A percentile compares a stretch with the other conserved stretches of the same genome.
These are phyloP conservation scores for Rhodinocichla rosea DNA, from an alignment of 2,113 vertebrate genomes.

Conservation along the genomic window DNA sequence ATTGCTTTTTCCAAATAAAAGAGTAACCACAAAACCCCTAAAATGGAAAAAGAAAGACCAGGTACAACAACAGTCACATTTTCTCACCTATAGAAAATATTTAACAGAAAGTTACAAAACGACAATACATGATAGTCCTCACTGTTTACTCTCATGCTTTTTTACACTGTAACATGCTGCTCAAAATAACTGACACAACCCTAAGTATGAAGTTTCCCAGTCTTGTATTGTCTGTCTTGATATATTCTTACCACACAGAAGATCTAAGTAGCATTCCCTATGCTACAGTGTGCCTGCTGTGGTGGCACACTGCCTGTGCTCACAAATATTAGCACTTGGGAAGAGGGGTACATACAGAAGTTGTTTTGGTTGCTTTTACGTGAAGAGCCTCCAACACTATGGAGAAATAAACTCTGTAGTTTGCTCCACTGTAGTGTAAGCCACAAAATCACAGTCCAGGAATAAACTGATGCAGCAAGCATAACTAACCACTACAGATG, in stretches of 20 bases:
- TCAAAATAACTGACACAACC: not conserved
- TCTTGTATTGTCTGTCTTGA: not conserved
- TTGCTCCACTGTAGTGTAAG: not conserved
- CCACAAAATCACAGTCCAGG: not conserved
- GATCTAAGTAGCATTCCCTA: not conserved
- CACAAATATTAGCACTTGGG: not conserved
- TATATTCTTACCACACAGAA: not conserved
- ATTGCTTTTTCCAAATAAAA: constrained; percentile 97
- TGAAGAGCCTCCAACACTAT: not conserved
- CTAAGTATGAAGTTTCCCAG: not conserved
- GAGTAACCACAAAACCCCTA: constrained; percentile 91
- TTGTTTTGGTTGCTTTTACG: not conserved
- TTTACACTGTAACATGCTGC: not conserved
- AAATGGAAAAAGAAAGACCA: not conserved
- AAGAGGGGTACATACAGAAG: not conserved
- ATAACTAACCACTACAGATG: not conserved
- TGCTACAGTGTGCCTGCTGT: not conserved
- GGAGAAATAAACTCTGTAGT: not conserved
- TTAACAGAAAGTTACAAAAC: not conserved
- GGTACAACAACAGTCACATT: not conserved
- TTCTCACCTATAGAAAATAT: not conserved
- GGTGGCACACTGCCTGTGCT: not conserved
- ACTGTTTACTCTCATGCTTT: not conserved
- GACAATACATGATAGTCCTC: not conserved
- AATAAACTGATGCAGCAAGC: not conserved